phyloP scores from a whole-genome alignment of 1,140 invertebrate species.

The Wiebesia pumilae region DNA sequence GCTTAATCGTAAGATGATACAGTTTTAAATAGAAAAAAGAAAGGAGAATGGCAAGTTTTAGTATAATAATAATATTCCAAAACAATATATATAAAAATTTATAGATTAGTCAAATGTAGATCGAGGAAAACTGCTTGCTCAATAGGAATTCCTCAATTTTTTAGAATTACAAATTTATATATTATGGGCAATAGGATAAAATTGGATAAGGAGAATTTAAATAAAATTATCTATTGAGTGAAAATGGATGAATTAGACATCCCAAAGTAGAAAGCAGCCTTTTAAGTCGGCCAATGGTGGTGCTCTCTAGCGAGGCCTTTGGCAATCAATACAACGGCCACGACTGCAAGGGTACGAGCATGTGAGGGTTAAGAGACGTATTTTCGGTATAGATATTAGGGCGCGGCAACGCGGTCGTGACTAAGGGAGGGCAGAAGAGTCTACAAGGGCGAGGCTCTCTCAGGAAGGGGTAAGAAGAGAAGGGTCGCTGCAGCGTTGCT shows the following conservation, averaged over 20 bases:
- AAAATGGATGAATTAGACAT: conserved; percentile 35
- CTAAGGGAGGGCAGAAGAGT: conserved; percentile 53
- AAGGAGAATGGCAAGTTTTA: not conserved
- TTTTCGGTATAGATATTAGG: conserved; percentile 72
- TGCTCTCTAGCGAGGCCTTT: conserved; percentile 64
- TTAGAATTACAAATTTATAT: not conserved
- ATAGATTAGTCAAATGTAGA: not conserved
- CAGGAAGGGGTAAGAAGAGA: conserved; percentile 58
- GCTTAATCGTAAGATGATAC: no score
- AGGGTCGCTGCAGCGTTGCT: conserved; percentile 70
- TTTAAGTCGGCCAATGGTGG: conserved; percentile 60
- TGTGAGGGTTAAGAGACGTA: conserved; percentile 62
- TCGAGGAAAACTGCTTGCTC: not conserved
- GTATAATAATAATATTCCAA: not conserved
- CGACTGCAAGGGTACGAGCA: not conserved
- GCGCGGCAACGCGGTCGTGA: conserved; percentile 66
- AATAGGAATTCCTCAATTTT: not conserved
- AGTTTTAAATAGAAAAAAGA: no score
- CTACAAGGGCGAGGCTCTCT: conserved; percentile 54
- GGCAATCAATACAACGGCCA: conserved; percentile 66
- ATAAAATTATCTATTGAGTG: conserved; percentile 17
- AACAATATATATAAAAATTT: not conserved
- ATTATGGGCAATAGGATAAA: not conserved
- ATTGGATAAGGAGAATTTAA: not conserved
- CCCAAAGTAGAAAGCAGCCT: conserved; percentile 40